Base-by-base conservation (phyloP, 35 echinoderm and acorn worm genomes). In the Stichopus chloronotus region DNA sequence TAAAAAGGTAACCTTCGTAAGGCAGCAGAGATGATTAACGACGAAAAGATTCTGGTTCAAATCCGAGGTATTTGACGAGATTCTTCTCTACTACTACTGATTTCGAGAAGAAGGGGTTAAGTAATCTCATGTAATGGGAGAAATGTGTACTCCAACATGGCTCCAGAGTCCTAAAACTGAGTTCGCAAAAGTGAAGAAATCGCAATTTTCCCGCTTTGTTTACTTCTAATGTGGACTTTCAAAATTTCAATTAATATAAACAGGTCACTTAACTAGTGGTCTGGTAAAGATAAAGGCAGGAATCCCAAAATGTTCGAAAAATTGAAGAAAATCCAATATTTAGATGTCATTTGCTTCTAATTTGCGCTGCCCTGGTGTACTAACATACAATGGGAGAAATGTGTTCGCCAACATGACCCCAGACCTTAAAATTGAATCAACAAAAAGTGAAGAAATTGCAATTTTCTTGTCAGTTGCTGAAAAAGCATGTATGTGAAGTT, bases 301-400 rank as follows among this genome's bases (percentile, higher is more conserved):
- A 16, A 20, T 76, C 72, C 19, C 19, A 24, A 76, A 76, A 76
- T 76, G 14, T 76, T 16, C 19, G 5, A n/a, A 16, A 76, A 76
- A 76, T 76, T 76, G 72, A 76, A 76, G 72, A 76, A 76, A 76
- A 20, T 76, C 17, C 72, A 76, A 76, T 76, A 76, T 76, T 76
- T 76, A 76, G 25, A 24, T 16, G 12, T 16, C 72, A 76, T 6
- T n/a, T n/a, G n/a, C n/a, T n/a, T n/a, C n/a, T n/a, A n/a, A n/a
- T n/a, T n/a, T n/a, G n/a, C n/a, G n/a, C 25, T 76, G 17, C 25
- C 25, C 72, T 76, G 25, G 72, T 6, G 25, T 76, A 76, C 5
- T 76, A n/a, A n/a, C n/a, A n/a, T n/a, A n/a, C n/a, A n/a, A n/a
- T n/a, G n/a, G n/a, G n/a, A n/a, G n/a, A n/a, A n/a, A n/a, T n/a